Conservation (phyloP, 2,888 invertebrate species). For the Eugnorisma glareosa region DNA sequence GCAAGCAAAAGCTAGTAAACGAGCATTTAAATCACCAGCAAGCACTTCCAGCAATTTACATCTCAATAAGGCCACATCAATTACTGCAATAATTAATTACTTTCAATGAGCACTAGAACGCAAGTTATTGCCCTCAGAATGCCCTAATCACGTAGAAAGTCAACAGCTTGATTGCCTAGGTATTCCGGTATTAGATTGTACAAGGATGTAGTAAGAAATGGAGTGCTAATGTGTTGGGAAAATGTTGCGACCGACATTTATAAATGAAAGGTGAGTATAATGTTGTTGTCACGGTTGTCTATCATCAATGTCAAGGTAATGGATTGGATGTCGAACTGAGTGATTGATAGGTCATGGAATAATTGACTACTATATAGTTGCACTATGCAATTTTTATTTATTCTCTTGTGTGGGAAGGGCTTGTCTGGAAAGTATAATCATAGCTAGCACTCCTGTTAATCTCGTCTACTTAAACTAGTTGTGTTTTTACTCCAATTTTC, state of each 20-base stretch:
- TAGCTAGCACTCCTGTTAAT: background rate
- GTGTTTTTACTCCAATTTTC: background rate
- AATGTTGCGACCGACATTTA: constrained; percentile 11
- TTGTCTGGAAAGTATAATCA: background rate
- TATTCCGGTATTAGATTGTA: constrained; percentile 28
- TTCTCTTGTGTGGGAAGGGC: too few species aligned
- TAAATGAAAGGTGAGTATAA: background rate
- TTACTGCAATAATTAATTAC: constrained; percentile 44
- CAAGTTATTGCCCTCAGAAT: constrained; percentile 34
- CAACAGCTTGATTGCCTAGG: constrained; percentile 23
- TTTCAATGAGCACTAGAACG: constrained; percentile 47
- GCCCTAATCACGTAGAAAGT: constrained; percentile 55
- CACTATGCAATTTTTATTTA: background rate
- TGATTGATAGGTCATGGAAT: constrained; percentile 1
- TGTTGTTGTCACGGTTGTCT: background rate
- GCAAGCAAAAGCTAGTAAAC: background rate
- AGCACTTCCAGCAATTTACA: constrained; percentile 13
- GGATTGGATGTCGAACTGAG: background rate
- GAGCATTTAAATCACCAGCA: background rate
- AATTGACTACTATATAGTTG: background rate
- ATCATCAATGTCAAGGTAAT: background rate
- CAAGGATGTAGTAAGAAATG: constrained; percentile 27
- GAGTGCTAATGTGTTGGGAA: constrained; percentile 24
- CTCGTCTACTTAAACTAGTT: background rate
- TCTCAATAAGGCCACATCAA: constrained; percentile 20